Evolutionary conservation across 2,113 vertebrate species (phyloP).

Genomic region (Antechinus stuartii): DNA sequence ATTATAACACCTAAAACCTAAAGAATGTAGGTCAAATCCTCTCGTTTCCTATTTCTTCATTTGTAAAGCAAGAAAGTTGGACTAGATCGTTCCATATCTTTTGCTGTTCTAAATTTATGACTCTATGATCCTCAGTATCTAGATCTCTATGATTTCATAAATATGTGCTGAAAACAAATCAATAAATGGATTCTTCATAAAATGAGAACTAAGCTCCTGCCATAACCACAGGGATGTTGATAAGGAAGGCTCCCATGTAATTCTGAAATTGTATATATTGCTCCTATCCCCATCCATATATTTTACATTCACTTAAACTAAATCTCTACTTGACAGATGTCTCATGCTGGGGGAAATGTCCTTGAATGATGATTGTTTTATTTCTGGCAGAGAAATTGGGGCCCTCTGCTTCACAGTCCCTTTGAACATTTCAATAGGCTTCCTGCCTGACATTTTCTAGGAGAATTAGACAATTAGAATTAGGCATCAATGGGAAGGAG

Average conservation of each 20-base stretch:
- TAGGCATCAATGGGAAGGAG: slow-evolving; percentile 16
- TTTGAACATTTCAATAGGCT: slow-evolving; percentile 45
- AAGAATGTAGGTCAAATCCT: background rate
- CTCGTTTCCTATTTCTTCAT: background rate
- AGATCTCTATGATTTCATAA: background rate
- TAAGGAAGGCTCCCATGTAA: background rate
- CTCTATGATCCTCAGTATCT: background rate
- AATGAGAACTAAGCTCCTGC: background rate
- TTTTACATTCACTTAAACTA: slow-evolving; percentile 54
- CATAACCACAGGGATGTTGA: slow-evolving; percentile 34
- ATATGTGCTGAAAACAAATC: slow-evolving; percentile 12
- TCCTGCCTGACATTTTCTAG: slow-evolving; percentile 9
- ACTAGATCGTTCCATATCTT: slow-evolving; percentile 8
- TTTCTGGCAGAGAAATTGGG: slow-evolving; percentile 74
- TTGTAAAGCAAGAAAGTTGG: background rate
- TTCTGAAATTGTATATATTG: slow-evolving; percentile 52
- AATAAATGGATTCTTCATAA: background rate
- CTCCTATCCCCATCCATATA: slow-evolving; percentile 35
- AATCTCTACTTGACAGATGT: slow-evolving; percentile 69
- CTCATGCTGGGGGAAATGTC: slow-evolving; percentile 66
- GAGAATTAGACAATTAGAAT: slow-evolving; percentile 60
- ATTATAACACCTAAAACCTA: background rate
- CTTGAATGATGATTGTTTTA: slow-evolving; percentile 71
- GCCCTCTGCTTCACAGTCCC: slow-evolving; percentile 19
- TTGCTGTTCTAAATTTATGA: slow-evolving; percentile 13